A percentile compares a stretch with the other conserved stretches of the same genome.
These are phyloP conservation scores for Ctenosaura bakeri DNA, from an alignment of 2,797 vertebrate species.

Conservation along the genomic window DNA sequence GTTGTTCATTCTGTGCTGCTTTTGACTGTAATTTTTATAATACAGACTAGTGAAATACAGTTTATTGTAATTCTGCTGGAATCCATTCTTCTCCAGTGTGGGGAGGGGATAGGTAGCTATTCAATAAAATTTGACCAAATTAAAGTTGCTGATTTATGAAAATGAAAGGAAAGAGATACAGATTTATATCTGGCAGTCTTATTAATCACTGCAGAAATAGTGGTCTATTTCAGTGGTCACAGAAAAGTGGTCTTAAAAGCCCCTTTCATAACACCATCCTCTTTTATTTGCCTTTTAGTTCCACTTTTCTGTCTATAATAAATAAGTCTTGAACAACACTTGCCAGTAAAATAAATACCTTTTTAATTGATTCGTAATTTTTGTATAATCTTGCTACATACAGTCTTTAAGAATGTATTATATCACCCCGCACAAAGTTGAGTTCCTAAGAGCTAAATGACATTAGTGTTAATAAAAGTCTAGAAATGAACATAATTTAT, in stretches of 20 bases:
- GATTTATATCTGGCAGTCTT: neutral
- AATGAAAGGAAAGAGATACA: neutral
- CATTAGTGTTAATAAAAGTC: neutral
- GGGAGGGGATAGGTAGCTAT: neutral
- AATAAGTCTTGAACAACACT: neutral
- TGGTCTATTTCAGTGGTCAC: neutral
- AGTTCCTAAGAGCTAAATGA: neutral
- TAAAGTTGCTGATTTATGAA: neutral
- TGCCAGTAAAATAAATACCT: neutral
- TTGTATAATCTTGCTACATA: neutral
- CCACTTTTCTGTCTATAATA: neutral
- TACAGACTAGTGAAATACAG: neutral
- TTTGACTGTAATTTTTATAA: slow-evolving; percentile 17
- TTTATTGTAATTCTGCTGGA: neutral
- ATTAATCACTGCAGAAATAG: neutral
- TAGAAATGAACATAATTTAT: neutral
- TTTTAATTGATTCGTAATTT: slow-evolving; percentile 15
- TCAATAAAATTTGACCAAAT: neutral
- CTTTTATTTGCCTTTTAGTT: neutral
- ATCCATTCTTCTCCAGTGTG: neutral
- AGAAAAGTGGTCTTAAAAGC: neutral
- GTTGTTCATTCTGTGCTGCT: slow-evolving; percentile 31
- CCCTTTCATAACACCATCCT: neutral
- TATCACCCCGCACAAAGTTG: slow-evolving; percentile 8
- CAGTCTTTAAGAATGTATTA: neutral